Base-by-base conservation (phyloP, 2,113 vertebrate species). In the Peromyscus leucopus region DNA sequence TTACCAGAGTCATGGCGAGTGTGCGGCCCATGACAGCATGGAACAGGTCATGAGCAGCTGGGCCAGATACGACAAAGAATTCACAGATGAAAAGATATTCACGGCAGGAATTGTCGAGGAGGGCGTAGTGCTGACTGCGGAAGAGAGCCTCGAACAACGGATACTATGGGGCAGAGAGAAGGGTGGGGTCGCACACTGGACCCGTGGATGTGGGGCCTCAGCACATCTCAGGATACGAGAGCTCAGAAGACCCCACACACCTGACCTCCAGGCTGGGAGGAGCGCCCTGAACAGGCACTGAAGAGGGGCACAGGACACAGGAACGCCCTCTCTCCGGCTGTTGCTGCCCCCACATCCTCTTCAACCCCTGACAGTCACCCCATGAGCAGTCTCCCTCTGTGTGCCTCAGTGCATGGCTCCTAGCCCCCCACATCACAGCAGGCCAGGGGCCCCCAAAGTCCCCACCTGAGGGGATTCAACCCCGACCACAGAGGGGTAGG, bases 31-130 rank as follows among this genome's bases (percentile, higher is more conserved):
- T n/a, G n/a, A n/a, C n/a, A n/a, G n/a, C n/a, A n/a, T n/a, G n/a
- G n/a, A n/a, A n/a, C n/a, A n/a, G n/a, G n/a, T n/a, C n/a, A n/a
- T n/a, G n/a, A n/a, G n/a, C n/a, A n/a, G n/a, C n/a, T n/a, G n/a
- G n/a, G n/a, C n/a, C n/a, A n/a, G n/a, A n/a, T n/a, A n/a, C n/a
- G 98, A 99, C 98, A 97, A 99, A 99, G 98, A 99, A 99, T 95
- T 99, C 99, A 0, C 99, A 99, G 86, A 99, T 98, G 98, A 99
- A 99, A 78, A 99, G 99, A 97, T 97, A 99, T 79, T 99, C 99
- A 0, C 99, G 98, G 98, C 99, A 99, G 97, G 99, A 99, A 89
- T 99, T 99, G 97, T 99, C 99, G 65, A 99, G 98, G 33, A 99
- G 98, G 2, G 99, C 99, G 0, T 99, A 99, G 98, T 99, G 99